Base-by-base conservation (phyloP, 2,113 vertebrate species). In the Colius striatus region DNA sequence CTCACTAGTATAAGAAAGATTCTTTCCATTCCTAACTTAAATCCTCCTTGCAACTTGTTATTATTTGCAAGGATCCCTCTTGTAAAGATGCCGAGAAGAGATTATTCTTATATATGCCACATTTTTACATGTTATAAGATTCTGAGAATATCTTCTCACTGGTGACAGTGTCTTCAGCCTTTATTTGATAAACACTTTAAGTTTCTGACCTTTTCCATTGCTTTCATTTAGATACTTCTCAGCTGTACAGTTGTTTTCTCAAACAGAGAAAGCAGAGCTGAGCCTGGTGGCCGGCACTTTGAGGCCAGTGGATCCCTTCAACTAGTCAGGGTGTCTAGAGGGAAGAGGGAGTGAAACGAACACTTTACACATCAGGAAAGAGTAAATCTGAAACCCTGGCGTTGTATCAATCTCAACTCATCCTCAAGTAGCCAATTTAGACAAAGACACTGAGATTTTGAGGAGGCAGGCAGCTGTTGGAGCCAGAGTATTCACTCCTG, bases 331-430 rank as follows among this genome's bases (percentile, higher is more conserved):
- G 11, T 32, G 50, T 47, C 50, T 29, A 29, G n/a, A 62, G 34
- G 57, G 26, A 61, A 30, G 13, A 7, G 9, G 7, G 14, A 55
- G 27, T 27, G 60, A 66, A 55, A 48, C 30, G 10, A 10, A 6
- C n/a, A n/a, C n/a, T n/a, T n/a, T 2, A 11, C 11, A 36, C 16
- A 22, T 34, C 12, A 19, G 58, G 27, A 72, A 70, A 53, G 71
- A 68, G 58, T 6, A 5, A 63, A 41, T 30, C 18, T 63, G 48
- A 18, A 73, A 53, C 54, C 22, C 5, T 15, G 26, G 29, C 30
- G 8, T 1, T 53, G 2, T 20, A 6, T 34, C 50, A 51, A 3
- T 81, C 26, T 26, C 27, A 38, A 0, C 10, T 79, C 14, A 27
- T 51, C 23, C 23, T 68, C 26, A 13, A 51, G 25, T 9, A 15